Evolutionary conservation across 2,797 vertebrate species (phyloP).

Genomic region (Diglossa cyanea): DNA sequence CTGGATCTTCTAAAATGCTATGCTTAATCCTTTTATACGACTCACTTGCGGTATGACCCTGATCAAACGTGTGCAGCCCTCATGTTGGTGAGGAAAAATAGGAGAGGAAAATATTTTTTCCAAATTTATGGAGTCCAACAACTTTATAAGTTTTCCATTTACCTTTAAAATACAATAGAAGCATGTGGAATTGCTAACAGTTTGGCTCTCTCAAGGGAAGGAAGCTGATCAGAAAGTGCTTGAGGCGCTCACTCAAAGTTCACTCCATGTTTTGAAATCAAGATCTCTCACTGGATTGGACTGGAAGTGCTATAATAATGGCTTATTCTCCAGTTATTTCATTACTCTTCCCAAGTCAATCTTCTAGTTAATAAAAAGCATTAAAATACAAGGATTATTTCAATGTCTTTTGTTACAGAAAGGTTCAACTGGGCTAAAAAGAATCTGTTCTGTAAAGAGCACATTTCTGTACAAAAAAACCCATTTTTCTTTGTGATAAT

Average conservation of each 20-base stretch:
- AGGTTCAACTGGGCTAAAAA: neutral
- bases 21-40: neutral
- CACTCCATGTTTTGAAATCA: neutral
- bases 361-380: neutral
- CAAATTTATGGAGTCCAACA: neutral
- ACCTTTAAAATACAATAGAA: slow-evolving; percentile 15
- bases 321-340: neutral
- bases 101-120: neutral
- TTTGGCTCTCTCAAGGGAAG: neutral
- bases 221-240: neutral
- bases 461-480: neutral
- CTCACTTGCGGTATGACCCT: neutral
- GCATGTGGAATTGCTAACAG: neutral
- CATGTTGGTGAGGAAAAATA: neutral
- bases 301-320: neutral
- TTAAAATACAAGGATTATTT: neutral
- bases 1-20: neutral
- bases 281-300: neutral
- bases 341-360: neutral
- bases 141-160: neutral
- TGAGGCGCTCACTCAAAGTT: neutral
- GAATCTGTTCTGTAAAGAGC: neutral
- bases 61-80: neutral
- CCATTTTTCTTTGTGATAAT: neutral
- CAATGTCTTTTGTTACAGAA: neutral